Conservation (phyloP, 2,888 invertebrate genomes). For the Rotaria socialis region DNA sequence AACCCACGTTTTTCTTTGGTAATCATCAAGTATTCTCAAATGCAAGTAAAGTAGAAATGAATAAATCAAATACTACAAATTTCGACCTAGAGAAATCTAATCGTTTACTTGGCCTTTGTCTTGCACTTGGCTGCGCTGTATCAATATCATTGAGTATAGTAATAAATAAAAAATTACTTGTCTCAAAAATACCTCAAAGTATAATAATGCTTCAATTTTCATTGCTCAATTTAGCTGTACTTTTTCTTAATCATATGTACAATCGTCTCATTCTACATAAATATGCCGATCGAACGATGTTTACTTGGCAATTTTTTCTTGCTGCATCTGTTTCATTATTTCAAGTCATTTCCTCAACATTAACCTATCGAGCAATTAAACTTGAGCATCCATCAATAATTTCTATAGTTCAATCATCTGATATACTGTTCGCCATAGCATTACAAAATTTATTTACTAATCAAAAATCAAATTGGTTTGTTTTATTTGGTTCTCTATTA, state of each 20-base stretch:
- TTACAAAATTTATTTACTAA: neutral
- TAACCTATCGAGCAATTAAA: neutral
- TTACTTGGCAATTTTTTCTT: neutral
- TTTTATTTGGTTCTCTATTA: neutral
- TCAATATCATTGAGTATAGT: neutral
- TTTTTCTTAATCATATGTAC: neutral
- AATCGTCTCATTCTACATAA: neutral
- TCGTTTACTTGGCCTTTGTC: neutral
- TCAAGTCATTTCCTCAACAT: neutral
- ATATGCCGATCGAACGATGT: neutral
- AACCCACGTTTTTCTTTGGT: conserved; percentile 15
- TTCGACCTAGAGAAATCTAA: neutral
- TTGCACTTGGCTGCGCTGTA: neutral
- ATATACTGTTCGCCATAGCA: neutral
- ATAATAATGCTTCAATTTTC: conserved; percentile 7
- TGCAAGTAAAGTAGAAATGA: neutral
- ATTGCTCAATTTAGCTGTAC: neutral
- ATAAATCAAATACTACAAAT: neutral
- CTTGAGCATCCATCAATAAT: conserved; percentile 1
- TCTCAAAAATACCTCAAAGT: neutral
- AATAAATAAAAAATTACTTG: neutral
- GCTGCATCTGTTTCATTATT: conserved; percentile 6
- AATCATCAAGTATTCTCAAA: neutral
- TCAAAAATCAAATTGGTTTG: conserved; percentile 1
- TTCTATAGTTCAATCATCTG: neutral